Evolutionary conservation across 30 jellyfish, hydroid and myxozoan genomes (phyloP), one percentile per base, ranked within the genome.

Genomic region (Morbakka virulenta): DNA sequence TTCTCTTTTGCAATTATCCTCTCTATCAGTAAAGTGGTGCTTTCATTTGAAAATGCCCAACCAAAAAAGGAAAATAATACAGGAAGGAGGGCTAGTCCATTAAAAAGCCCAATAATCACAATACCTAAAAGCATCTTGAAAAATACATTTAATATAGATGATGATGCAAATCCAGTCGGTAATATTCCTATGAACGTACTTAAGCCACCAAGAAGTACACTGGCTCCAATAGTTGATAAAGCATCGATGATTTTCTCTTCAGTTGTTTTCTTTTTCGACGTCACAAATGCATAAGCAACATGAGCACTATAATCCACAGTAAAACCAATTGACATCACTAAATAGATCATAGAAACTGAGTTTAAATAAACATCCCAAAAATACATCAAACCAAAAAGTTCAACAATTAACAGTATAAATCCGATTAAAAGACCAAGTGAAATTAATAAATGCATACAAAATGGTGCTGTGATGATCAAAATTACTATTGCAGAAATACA

Each of bases 51-150:
- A 0, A 79, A 2, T 28, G 32, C 26, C 0, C 31, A 62, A 24
- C 71, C 33, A 66, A 79, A 79, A 20, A 53, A n/a, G 21, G 94
- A 82, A 48, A 82, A 64, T 34, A 82, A 32, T 0, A 82, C 94
- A 22, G 94, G 94, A 33, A 82, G 26, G 12, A 82, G 50, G 34
- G 61, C 82, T 32, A 82, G 64, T 31, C 94, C 94, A 52, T 82
- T 82, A 72, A 47, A 64, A 17, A 82, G 74, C 9, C 87, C 94
- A 32, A 82, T 33, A 14, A 71, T 28, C 4, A 82, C 66, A 1
- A 82, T 82, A 22, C 94, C 94, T 61, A 82, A 26, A 31, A 82
- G 64, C 94, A 82, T 82, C 51, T 82, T 82, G 76, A 82, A 82
- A 52, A 82, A 82, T 4, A 82, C 64, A 76, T 71, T 57, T 47